phyloP scores from a whole-genome alignment of 92 coral and sea anemone genomes.

The Zoanthus sansibaricus region DNA sequence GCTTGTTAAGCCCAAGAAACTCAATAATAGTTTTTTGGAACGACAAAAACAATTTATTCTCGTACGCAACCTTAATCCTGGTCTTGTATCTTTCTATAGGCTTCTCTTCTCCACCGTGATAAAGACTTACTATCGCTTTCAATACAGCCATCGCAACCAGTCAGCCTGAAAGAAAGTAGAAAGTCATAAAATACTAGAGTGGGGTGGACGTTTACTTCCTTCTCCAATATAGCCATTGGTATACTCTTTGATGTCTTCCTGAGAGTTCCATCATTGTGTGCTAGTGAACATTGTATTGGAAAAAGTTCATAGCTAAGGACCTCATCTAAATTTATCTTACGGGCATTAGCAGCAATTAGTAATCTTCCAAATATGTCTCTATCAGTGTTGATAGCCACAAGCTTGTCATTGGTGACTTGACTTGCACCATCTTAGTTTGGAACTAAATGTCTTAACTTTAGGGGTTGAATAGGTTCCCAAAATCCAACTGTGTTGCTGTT shows the following conservation, averaged over 20 bases:
- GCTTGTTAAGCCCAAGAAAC: too few species aligned
- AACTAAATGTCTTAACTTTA: conserved; percentile 30
- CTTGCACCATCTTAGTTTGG: conserved; percentile 15
- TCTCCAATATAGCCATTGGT: neutral
- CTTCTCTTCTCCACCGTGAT: too few species aligned
- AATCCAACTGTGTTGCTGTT: conserved; percentile 30
- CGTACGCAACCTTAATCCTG: too few species aligned
- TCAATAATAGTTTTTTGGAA: too few species aligned
- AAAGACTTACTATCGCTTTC: too few species aligned
- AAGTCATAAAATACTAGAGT: neutral
- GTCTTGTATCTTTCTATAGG: too few species aligned
- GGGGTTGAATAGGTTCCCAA: conserved; percentile 39
- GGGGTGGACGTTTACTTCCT: neutral
- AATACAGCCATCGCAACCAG: too few species aligned
- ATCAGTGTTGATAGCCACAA: conserved; percentile 33
- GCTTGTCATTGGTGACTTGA: conserved; percentile 11
- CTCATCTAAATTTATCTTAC: conserved; percentile 37
- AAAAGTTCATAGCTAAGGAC: conserved; percentile 42
- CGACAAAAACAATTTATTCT: too few species aligned
- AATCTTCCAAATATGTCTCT: conserved; percentile 39
- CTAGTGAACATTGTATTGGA: conserved; percentile 33
- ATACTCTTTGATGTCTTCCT: conserved; percentile 33
- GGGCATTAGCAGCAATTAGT: conserved; percentile 33
- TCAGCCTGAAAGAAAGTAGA: too few species aligned
- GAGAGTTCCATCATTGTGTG: conserved; percentile 43